Percentiles rank a stretch among this genome's conserved stretches.
Conservation (phyloP, 2,113 vertebrate species). For the Poecile atricapillus region DNA sequence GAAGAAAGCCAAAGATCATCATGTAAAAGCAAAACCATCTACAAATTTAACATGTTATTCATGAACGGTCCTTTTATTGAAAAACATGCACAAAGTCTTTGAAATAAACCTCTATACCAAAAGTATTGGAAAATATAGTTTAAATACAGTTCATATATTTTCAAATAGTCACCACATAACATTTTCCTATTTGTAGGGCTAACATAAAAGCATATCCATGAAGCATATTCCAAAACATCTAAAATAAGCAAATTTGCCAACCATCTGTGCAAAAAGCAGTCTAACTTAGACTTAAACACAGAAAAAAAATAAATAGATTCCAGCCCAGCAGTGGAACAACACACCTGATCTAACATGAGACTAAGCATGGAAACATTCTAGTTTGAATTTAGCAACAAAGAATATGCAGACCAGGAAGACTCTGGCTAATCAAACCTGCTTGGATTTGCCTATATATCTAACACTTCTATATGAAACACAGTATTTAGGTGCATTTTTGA, state of each 20-base stretch:
- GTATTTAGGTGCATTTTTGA: background rate
- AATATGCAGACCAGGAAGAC: background rate
- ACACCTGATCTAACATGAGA: background rate
- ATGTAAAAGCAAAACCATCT: background rate
- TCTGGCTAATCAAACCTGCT: background rate
- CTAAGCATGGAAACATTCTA: background rate
- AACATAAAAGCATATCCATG: background rate
- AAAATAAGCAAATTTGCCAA: background rate
- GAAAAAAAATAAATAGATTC: background rate
- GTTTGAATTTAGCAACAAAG: background rate
- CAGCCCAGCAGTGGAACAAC: background rate
- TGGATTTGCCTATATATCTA: background rate
- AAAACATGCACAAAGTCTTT: background rate
- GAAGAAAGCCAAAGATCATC: background rate
- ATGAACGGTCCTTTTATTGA: background rate
- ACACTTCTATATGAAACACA: background rate
- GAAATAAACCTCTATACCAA: background rate
- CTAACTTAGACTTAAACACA: background rate
- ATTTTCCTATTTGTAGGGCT: background rate
- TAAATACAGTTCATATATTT: background rate
- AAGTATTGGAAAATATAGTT: background rate
- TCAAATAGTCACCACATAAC: background rate
- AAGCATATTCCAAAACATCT: background rate
- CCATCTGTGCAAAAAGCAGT: background rate
- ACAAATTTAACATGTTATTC: background rate